Evolutionary conservation across 2,113 vertebrate genomes (phyloP).

Genomic region (Zingel zingel): DNA sequence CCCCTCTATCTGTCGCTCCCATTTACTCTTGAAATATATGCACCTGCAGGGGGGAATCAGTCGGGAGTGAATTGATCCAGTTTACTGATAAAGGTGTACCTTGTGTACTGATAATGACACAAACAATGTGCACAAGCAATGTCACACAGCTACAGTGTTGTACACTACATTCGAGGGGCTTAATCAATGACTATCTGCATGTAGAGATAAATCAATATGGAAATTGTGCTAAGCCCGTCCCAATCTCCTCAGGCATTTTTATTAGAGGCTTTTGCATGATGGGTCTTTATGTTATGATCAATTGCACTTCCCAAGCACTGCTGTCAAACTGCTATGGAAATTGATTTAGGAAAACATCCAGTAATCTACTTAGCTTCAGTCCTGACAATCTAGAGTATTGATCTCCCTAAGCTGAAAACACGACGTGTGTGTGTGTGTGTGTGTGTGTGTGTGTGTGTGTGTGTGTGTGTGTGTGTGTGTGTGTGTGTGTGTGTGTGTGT

Average conservation of each 20-base stretch:
- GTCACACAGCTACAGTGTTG: slow-evolving; percentile 4
- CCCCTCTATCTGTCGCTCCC: slow-evolving; percentile 46
- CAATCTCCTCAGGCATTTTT: slow-evolving; percentile 68
- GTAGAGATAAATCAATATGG: slow-evolving; percentile 78
- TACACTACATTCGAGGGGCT: slow-evolving; percentile 38
- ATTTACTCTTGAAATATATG: slow-evolving; percentile 55
- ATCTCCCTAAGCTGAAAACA: slow-evolving; percentile 76
- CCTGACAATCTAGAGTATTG: slow-evolving; percentile 78
- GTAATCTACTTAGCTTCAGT: slow-evolving; percentile 83
- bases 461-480: slow-evolving; percentile 5
- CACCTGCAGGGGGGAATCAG: slow-evolving; percentile 67
- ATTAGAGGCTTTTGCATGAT: slow-evolving; percentile 73
- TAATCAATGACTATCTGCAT: slow-evolving; percentile 77
- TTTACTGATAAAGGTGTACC: slow-evolving; percentile 69
- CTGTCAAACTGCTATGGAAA: slow-evolving; percentile 78
- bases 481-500: slow-evolving; percentile 11
- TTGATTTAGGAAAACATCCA: slow-evolving; percentile 82
- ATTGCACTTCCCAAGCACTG: slow-evolving; percentile 74
- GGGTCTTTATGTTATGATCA: slow-evolving; percentile 80
- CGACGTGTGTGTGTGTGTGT: slow-evolving; percentile 24
- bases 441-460: slow-evolving; percentile 8
- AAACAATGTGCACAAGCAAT: slow-evolving; percentile 60
- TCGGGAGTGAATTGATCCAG: slow-evolving; percentile 45
- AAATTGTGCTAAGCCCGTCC: slow-evolving; percentile 73
- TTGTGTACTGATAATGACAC: slow-evolving; percentile 58